Evolutionary conservation across 2,113 vertebrate genomes (phyloP), one percentile per base, ranked within the genome.

Genomic region (Talpa occidentalis): DNA sequence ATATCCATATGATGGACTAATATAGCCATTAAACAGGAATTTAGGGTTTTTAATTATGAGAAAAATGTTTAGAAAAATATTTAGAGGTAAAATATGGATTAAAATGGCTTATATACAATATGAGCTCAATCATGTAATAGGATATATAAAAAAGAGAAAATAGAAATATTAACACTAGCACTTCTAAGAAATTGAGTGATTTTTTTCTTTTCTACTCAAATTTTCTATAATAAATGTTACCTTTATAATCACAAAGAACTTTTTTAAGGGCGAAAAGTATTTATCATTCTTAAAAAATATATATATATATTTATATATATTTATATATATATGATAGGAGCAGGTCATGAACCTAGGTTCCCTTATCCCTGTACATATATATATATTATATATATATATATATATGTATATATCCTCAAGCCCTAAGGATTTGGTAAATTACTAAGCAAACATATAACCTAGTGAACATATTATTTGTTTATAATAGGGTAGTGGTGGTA

Each of bases 381-480:
- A n/a, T n/a, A n/a, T n/a, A n/a, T n/a, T n/a, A n/a, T n/a, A n/a
- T n/a, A n/a, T n/a, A n/a, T n/a, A n/a, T n/a, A n/a, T n/a, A n/a
- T n/a, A n/a, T n/a, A n/a, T n/a, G n/a, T n/a, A n/a, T n/a, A n/a
- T n/a, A n/a, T n/a, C n/a, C n/a, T n/a, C n/a, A 77, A 89, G 17
- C 28, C 44, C 16, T 82, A 44, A 40, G 14, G 0, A 60, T 54
- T 81, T 82, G 64, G 74, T 73, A 90, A 37, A 93, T 73, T 49
- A 84, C 47, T 64, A 94, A 35, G 10, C 42, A 84, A 80, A 87
- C 32, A 56, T 67, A 67, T 19, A 72, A 35, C 35, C 26, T 56
- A 64, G 59, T 85, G 32, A 91, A 89, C 80, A 91, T 37, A n/a
- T 47, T 69, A 70, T 90, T 81, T 92, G 52, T 83, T 52, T n/a